A percentile compares a stretch with the other conserved stretches of the same genome.
Evolutionary conservation across 64 coral and sea anemone species (phyloP).

Genomic region (Stylophora pistillata): DNA sequence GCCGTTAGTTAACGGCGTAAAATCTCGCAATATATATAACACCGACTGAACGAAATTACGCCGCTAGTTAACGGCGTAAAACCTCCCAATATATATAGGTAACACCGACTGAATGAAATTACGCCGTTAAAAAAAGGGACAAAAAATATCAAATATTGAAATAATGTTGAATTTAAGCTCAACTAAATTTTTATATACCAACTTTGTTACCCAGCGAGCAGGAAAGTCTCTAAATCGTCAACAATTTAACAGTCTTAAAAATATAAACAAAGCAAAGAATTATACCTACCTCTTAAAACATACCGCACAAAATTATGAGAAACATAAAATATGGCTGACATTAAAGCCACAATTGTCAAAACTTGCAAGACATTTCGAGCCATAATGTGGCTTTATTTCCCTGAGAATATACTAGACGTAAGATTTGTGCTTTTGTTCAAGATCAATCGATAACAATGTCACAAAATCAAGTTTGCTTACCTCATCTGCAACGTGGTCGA

Average conservation of each 20-base stretch:
- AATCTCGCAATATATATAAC: no score
- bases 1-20: no score
- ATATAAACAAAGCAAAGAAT: background rate
- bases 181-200: no score
- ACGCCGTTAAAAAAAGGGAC: no score
- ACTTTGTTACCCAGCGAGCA: no score
- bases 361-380: constrained; percentile 41
- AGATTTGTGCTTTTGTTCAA: background rate
- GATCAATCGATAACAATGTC: background rate
- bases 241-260: background rate
- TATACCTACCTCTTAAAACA: constrained; percentile 50
- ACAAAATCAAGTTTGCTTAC: background rate
- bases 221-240: no score
- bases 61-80: no score
- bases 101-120: no score
- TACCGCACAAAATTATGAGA: constrained; percentile 50
- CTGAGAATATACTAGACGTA: background rate
- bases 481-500: background rate
- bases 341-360: constrained; percentile 32
- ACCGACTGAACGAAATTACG: no score
- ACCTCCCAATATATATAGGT: no score
- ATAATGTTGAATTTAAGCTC: no score
- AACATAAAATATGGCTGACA: constrained; percentile 39
- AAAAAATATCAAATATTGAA: no score
- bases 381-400: background rate